Base-by-base conservation (phyloP, 2,888 invertebrate genomes). In the Oligia latruncula region DNA sequence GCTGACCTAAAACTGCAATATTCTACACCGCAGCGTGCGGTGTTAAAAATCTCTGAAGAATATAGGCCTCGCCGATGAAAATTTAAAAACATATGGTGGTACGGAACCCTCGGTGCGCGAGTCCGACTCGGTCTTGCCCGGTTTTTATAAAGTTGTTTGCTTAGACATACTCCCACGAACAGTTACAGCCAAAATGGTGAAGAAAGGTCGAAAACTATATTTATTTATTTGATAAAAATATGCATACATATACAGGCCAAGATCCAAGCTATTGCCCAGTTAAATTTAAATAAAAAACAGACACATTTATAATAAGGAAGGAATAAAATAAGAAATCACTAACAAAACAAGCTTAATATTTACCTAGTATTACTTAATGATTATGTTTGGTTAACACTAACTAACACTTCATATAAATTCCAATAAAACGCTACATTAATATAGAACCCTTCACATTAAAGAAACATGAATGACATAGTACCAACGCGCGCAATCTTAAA, bases 391-490 rank as follows among this genome's bases (percentile, higher is more conserved):
- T 58, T 40, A 67, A 11, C 29, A 40, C 15, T 40, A 29, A 55
- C 29, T 55, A 46, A 64, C 52, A 23, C 17, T 62, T 23, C 5
- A 68, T 49, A 83, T 64, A 68, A 77, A 77, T 52, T 82, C 40
- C 49, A 35, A 52, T 35, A 60, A 20, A 43, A 67, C 35, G 64
- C 43, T 71, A 74, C 60, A 86, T 67, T 75, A 64, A 46, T 71
- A 68, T 11, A 67, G 40, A 82, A 62, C 52, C 55, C 9, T 70
- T 49, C n/a, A 74, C 71, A 78, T 84, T 68, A 84, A 80, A 86
- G 67, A 76, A 74, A 58, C 78, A 84, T 74, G 71, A 77, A 78
- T 78, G 87, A 77, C 52, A 29, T 66, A 71, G n/a, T 67, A n/a
- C 60, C 55, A 66, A 40, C 62, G 76, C 17, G 70, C 75, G 29